Base-by-base conservation (phyloP, 2,888 invertebrate species). In the Bursaphelenchus okinawaensis region DNA sequence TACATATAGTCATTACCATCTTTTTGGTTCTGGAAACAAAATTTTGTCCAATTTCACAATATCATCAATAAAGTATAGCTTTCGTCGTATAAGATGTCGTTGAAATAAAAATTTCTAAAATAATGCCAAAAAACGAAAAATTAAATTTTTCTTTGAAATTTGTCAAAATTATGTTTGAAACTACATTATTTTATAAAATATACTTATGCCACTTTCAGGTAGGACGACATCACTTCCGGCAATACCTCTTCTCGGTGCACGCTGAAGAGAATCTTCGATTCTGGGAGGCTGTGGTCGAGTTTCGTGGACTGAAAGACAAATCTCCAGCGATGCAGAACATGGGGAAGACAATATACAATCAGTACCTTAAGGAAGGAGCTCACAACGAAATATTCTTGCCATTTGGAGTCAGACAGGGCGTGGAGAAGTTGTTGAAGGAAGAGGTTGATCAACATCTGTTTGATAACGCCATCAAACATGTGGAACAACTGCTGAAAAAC, bases 261-360 rank as follows among this genome's bases (percentile, higher is more conserved):
- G 80, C 81, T 27, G 81, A 81, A 62, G 81, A 81, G 66, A 81
- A 81, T 55, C 73, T 81, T 1, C 74, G 78, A 55, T 81, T 81
- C 66, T 81, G 81, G 81, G 81, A 80, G 67, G 76, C 70, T 24
- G 71, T 74, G 22, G 60, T 73, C 40, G 77, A 78, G 60, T 79
- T 75, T 58, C 70, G 75, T 22, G 70, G 68, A 4, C 65, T 65
- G 19, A 78, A 75, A 51, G 73, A 78, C 66, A 77, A 77, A 59
- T 68, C 69, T 16, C 63, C 63, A 0, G 80, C 80, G 7, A 79
- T 80, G 78, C 58, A 66, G 52, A 78, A 78, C 61, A 69, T 81
- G 71, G 79, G 73, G 1, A 68, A 68, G 51, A 75, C 74, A 24
- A 81, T 81, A 40, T 69, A 77, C 23, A 70, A 71, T n/a, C 76